A percentile compares a stretch with the other conserved stretches of the same genome.
phyloP scores from a whole-genome alignment of 2,888 invertebrate genomes.

The Theretra japonica region DNA sequence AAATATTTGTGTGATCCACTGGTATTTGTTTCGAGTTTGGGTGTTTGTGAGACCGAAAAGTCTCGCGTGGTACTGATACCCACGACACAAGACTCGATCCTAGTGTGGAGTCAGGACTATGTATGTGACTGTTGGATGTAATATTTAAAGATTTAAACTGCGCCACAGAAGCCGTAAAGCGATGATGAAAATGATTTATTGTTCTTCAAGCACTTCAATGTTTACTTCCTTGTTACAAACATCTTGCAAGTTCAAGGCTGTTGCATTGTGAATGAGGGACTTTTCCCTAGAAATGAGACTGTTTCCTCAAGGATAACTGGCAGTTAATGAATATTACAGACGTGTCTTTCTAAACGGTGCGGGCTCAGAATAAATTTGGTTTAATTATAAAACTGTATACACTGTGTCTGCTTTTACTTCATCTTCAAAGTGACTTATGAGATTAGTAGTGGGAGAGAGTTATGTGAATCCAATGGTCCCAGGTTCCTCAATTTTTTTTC shows the following conservation, averaged over 20 bases:
- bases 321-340: neutral
- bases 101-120: no score
- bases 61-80: no score
- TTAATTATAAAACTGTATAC: neutral
- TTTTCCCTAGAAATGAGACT: neutral
- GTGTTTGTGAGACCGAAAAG: no score
- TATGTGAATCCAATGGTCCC: neutral
- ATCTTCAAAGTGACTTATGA: neutral
- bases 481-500: neutral
- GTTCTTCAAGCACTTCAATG: neutral
- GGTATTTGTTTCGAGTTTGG: no score
- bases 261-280: neutral
- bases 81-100: no score
- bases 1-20: no score
- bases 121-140: no score
- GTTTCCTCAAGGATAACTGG: conserved; percentile 13
- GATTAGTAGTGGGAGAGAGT: neutral
- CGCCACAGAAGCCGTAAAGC: no score
- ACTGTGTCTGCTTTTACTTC: neutral
- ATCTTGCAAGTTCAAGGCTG: neutral
- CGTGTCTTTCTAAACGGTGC: conserved; percentile 4
- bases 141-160: no score
- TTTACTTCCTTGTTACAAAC: neutral
- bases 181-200: no score
- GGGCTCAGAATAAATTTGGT: neutral